These are phyloP conservation scores for Danionella cerebrum DNA, from an alignment of 2,113 vertebrate species.

Conservation along the genomic window DNA sequence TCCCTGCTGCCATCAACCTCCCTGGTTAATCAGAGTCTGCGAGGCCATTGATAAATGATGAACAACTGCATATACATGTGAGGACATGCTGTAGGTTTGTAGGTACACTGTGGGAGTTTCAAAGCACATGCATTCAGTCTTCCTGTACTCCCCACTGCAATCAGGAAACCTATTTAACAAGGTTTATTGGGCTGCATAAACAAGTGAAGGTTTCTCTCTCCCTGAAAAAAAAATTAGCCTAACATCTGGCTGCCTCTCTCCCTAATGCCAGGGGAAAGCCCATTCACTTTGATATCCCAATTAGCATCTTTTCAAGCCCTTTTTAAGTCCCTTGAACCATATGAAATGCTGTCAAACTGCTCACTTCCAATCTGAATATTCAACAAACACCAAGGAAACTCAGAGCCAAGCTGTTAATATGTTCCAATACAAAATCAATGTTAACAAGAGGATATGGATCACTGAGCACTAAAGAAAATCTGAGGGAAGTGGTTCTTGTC, in stretches of 20 bases:
- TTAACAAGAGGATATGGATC: neutral
- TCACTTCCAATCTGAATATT: neutral
- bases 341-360: conserved; percentile 4
- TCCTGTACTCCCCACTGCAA: conserved; percentile 4
- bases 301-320: conserved; percentile 29
- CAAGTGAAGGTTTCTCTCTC: conserved; percentile 12
- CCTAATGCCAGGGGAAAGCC: conserved; percentile 3
- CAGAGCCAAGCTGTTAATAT: neutral
- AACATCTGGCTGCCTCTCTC: conserved; percentile 29
- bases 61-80: neutral
- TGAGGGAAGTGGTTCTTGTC: too few species aligned
- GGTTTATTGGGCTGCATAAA: conserved; percentile 26
- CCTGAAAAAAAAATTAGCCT: conserved; percentile 1
- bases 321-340: conserved; percentile 7
- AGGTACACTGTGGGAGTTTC: neutral
- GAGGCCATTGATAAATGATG: neutral
- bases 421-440: neutral
- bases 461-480: neutral
- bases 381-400: neutral
- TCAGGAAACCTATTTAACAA: conserved; percentile 26
- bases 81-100: neutral
- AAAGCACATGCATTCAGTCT: conserved; percentile 1
- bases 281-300: conserved; percentile 35
- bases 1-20: neutral
- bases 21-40: neutral